Evolutionary conservation across 53 echinoderm and acorn worm species (phyloP).

Genomic region (Paracentrotus lividus): DNA sequence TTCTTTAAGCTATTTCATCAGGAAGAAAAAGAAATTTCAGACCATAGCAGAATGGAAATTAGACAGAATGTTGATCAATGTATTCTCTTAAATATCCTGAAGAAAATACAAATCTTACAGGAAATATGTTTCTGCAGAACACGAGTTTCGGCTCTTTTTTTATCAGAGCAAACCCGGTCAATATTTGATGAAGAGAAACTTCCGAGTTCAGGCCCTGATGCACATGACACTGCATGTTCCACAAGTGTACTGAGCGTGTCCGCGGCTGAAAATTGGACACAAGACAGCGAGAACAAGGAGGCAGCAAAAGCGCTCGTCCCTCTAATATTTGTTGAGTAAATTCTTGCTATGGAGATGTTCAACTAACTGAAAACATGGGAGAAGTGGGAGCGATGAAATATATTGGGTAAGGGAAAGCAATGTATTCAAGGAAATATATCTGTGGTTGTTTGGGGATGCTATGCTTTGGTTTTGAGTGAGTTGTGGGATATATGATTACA

Average conservation of each 20-base stretch:
- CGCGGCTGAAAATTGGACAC: conserved; percentile 26
- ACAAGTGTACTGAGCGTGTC: conserved; percentile 56
- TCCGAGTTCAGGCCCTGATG: conserved; percentile 1
- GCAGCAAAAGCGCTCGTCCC: conserved; percentile 42
- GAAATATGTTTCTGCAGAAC: not conserved
- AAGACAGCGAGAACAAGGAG: conserved; percentile 18
- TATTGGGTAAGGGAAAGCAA: not conserved
- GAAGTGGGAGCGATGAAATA: not conserved
- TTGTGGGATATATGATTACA: not conserved
- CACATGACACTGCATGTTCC: conserved; percentile 43
- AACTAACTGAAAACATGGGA: conserved; percentile 21
- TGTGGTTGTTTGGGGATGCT: not conserved
- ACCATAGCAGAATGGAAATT: no score
- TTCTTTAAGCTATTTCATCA: not conserved
- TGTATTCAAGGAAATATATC: not conserved
- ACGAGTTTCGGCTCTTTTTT: not conserved
- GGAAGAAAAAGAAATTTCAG: not conserved
- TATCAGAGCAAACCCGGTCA: conserved; percentile 18
- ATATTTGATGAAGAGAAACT: conserved; percentile 43
- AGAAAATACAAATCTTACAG: not conserved
- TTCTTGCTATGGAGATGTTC: conserved; percentile 22
- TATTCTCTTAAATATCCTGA: no score
- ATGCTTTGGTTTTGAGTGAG: not conserved
- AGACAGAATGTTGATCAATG: no score
- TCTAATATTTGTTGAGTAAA: conserved; percentile 50